phyloP scores from a whole-genome alignment of 2,113 vertebrate species.

The Poicephalus gulielmi region DNA sequence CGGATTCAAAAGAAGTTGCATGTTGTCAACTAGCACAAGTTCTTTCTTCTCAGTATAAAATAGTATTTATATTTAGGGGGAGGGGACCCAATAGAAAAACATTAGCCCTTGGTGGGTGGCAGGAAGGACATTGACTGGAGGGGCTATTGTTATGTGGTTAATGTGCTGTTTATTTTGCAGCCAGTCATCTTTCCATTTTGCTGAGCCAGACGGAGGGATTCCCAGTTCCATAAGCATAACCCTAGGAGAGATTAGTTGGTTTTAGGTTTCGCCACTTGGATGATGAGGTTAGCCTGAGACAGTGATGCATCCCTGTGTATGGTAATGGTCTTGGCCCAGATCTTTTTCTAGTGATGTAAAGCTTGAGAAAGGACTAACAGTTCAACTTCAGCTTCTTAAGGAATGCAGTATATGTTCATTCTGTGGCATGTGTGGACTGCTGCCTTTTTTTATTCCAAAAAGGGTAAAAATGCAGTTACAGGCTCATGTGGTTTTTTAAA shows the following conservation, averaged over 20 bases:
- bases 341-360: neutral
- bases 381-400: conserved; percentile 19
- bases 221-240: conserved; percentile 49
- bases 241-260: conserved; percentile 36
- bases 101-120: conserved; percentile 9
- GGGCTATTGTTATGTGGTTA: conserved; percentile 25
- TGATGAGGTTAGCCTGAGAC: conserved; percentile 38
- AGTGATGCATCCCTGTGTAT: neutral
- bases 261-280: conserved; percentile 45
- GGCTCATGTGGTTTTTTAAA: neutral
- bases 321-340: conserved; percentile 36
- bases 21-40: neutral
- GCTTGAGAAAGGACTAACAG: conserved; percentile 50
- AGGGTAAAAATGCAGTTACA: neutral
- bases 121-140: neutral
- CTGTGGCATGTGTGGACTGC: neutral
- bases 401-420: conserved; percentile 18
- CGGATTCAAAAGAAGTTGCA: neutral
- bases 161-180: conserved; percentile 47
- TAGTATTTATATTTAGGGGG: neutral
- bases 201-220: conserved; percentile 56
- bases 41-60: neutral
- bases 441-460: neutral
- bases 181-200: conserved; percentile 34
- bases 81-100: neutral